Conservation (phyloP, 2,113 vertebrate species). For the Panthera uncia region DNA sequence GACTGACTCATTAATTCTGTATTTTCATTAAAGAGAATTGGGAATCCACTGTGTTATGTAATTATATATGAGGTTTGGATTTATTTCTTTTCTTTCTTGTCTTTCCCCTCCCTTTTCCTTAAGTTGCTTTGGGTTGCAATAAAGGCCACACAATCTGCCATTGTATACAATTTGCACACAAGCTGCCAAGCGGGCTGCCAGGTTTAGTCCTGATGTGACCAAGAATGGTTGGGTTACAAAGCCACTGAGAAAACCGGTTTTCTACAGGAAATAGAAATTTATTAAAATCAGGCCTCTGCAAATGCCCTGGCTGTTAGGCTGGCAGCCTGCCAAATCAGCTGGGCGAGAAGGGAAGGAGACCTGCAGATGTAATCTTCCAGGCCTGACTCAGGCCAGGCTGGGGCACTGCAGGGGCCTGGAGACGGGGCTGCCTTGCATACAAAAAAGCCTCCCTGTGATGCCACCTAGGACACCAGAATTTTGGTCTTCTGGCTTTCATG, state of each 20-base stretch:
- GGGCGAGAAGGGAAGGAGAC: background rate
- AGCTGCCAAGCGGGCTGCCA: slow-evolving; percentile 61
- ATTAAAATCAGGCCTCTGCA: slow-evolving; percentile 67
- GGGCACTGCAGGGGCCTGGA: background rate
- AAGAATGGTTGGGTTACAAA: slow-evolving; percentile 69
- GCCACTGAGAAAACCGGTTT: slow-evolving; percentile 72
- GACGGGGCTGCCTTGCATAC: background rate
- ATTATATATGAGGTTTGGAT: background rate
- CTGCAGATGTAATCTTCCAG: background rate
- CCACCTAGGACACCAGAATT: background rate
- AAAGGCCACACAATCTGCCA: slow-evolving; percentile 55
- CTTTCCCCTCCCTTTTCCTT: background rate
- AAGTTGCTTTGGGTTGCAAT: slow-evolving; percentile 13
- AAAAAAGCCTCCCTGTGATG: background rate
- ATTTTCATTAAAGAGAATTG: slow-evolving; percentile 28
- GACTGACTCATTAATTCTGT: background rate
- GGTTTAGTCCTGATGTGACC: slow-evolving; percentile 65
- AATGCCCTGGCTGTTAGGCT: slow-evolving; percentile 17
- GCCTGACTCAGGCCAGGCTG: background rate
- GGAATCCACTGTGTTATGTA: background rate
- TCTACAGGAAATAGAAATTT: slow-evolving; percentile 74
- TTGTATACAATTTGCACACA: slow-evolving; percentile 57
- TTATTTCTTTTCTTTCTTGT: slow-evolving; percentile 26
- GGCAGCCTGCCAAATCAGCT: slow-evolving; percentile 45
- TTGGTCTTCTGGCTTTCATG: background rate